Evolutionary conservation across 2,888 invertebrate genomes (phyloP).

Genomic region (Anorthoa munda): DNA sequence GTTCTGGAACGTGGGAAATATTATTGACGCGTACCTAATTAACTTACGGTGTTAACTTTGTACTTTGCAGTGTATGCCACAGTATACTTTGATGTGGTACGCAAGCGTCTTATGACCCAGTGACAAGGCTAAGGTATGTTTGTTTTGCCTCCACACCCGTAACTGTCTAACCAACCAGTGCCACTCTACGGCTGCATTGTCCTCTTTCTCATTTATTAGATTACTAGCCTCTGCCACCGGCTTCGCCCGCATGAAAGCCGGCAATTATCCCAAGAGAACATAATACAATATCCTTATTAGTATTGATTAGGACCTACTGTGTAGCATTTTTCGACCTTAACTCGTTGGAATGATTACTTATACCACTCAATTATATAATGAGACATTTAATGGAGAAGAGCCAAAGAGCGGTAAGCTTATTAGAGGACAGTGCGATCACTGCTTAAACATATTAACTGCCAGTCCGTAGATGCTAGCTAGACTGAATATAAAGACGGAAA

Average conservation of each 20-base stretch:
- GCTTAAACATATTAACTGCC: too few species aligned
- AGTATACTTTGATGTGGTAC: not conserved
- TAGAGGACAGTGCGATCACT: too few species aligned
- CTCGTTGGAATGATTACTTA: not conserved
- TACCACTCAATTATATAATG: not conserved
- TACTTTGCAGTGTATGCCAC: not conserved
- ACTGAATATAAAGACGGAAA: not conserved
- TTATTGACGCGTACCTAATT: conserved; percentile 25
- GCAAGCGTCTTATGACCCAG: too few species aligned
- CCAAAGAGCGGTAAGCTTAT: too few species aligned
- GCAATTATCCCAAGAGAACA: too few species aligned
- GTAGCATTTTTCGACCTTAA: not conserved
- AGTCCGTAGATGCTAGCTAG: too few species aligned
- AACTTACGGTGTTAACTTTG: conserved; percentile 19
- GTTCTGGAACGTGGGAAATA: conserved; percentile 57
- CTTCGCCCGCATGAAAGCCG: too few species aligned
- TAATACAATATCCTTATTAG: too few species aligned
- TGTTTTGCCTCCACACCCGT: not conserved
- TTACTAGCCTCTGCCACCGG: too few species aligned
- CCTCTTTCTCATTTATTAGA: not conserved
- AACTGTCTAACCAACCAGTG: not conserved
- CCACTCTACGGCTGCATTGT: not conserved
- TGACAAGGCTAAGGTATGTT: not conserved
- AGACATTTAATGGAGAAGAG: too few species aligned
- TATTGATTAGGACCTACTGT: not conserved